phyloP scores from a whole-genome alignment of 2,113 vertebrate species.

The Chionomys nivalis region DNA sequence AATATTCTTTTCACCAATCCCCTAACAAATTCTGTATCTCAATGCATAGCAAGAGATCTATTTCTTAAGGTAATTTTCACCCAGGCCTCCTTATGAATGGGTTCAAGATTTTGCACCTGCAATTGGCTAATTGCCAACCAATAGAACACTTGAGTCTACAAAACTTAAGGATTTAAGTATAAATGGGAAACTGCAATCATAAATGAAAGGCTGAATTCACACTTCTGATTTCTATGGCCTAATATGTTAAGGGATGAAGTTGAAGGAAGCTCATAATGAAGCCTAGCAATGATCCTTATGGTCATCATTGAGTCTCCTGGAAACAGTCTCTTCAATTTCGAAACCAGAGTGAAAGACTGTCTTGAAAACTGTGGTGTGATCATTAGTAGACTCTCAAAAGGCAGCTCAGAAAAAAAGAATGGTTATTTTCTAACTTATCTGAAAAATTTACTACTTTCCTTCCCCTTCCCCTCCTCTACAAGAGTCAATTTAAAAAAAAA shows the following conservation, averaged over 20 bases:
- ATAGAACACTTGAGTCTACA: constrained; percentile 69
- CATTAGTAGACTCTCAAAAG: constrained; percentile 66
- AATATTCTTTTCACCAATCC: constrained; percentile 49
- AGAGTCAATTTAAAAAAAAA: constrained; percentile 33
- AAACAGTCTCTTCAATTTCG: constrained; percentile 67
- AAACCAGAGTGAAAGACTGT: constrained; percentile 69
- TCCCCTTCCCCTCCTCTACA: constrained; percentile 9
- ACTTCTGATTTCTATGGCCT: constrained; percentile 67
- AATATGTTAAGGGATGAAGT: constrained; percentile 50
- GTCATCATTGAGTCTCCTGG: constrained; percentile 66
- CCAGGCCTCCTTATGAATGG: constrained; percentile 72
- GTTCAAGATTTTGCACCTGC: constrained; percentile 77
- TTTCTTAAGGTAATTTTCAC: constrained; percentile 78
- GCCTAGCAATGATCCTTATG: constrained; percentile 41
- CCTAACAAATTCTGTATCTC: constrained; percentile 31
- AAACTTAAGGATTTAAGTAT: constrained; percentile 63
- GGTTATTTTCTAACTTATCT: constrained; percentile 66
- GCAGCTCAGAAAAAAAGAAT: constrained; percentile 52
- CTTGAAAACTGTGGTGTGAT: constrained; percentile 67
- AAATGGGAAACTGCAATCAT: constrained; percentile 66
- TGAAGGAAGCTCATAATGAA: constrained; percentile 53
- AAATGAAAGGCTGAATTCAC: constrained; percentile 73
- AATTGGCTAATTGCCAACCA: constrained; percentile 77
- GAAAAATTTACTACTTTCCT: background rate
- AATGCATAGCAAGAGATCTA: constrained; percentile 14